phyloP scores from a whole-genome alignment of 2,888 invertebrate species.

The Cataglyphis altisquamis region DNA sequence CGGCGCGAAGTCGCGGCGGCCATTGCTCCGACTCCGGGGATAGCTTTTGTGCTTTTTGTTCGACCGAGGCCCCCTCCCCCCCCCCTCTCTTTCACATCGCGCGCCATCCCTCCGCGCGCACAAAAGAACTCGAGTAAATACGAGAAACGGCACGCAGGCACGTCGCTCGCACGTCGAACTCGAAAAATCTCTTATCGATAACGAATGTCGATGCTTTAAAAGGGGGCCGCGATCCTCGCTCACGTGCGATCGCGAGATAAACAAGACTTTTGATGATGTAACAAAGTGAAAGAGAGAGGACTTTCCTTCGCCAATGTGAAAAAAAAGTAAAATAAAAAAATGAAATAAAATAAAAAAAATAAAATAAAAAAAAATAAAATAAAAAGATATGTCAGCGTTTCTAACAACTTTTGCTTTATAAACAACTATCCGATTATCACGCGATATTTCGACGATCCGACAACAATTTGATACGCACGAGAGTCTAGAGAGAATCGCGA shows the following conservation, averaged over 20 bases:
- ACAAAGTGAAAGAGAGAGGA: not conserved
- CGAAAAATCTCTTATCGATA: conserved; percentile 48
- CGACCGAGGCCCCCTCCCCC: not conserved
- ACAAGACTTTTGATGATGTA: not conserved
- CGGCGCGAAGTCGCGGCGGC: conserved; percentile 48
- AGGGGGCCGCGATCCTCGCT: not conserved
- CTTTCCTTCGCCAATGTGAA: not conserved
- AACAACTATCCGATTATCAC: not conserved
- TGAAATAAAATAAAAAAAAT: not conserved
- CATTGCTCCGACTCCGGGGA: conserved; percentile 47
- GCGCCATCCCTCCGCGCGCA: conserved; percentile 39
- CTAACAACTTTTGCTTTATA: no score
- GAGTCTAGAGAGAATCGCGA: not conserved
- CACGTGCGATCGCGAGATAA: conserved; percentile 2
- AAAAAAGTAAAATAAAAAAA: not conserved
- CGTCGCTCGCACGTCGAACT: conserved; percentile 23
- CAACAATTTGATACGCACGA: not conserved
- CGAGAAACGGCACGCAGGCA: conserved; percentile 50
- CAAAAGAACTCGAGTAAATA: conserved; percentile 57
- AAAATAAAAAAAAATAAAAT: not conserved
- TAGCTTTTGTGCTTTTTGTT: conserved; percentile 55
- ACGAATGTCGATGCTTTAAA: conserved; percentile 9
- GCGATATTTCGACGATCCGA: not conserved
- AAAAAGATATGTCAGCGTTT: not conserved
- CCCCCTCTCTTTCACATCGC: conserved; percentile 41